Evolutionary conservation across 2,888 invertebrate species (phyloP).

Genomic region (Pogonocherus hispidulus): DNA sequence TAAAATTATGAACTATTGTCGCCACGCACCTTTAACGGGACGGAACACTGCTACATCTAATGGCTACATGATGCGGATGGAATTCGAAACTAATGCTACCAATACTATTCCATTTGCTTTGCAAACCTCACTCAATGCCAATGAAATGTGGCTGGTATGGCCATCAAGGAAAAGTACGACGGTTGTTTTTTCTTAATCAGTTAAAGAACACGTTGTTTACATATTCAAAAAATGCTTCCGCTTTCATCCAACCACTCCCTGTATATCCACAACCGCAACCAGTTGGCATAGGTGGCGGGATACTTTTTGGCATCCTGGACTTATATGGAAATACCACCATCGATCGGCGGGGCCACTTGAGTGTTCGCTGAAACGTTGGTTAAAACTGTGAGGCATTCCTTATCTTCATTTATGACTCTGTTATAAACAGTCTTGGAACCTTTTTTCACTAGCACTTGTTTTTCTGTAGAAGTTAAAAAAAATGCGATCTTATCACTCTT

Average conservation of each 20-base stretch:
- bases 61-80: slow-evolving; percentile 39
- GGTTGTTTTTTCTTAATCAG: not conserved
- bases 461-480: slow-evolving; percentile 15
- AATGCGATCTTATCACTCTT: slow-evolving; percentile 12
- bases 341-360: not conserved
- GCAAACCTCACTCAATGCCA: not conserved
- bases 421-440: slow-evolving; percentile 21
- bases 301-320: not conserved
- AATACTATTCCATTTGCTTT: slow-evolving; percentile 37
- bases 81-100: slow-evolving; percentile 42
- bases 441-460: slow-evolving; percentile 27
- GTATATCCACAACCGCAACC: not conserved
- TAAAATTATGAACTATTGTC: not conserved
- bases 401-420: slow-evolving; percentile 15
- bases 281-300: not conserved
- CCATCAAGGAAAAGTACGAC: slow-evolving; percentile 3
- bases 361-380: not conserved
- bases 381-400: slow-evolving; percentile 19
- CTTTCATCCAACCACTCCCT: not conserved
- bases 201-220: not conserved
- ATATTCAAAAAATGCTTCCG: not conserved
- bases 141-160: not conserved
- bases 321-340: not conserved
- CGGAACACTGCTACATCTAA: slow-evolving; percentile 41
- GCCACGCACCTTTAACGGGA: slow-evolving; percentile 26